Conservation (phyloP, 2,888 invertebrate species). For the Atrina japonica region DNA sequence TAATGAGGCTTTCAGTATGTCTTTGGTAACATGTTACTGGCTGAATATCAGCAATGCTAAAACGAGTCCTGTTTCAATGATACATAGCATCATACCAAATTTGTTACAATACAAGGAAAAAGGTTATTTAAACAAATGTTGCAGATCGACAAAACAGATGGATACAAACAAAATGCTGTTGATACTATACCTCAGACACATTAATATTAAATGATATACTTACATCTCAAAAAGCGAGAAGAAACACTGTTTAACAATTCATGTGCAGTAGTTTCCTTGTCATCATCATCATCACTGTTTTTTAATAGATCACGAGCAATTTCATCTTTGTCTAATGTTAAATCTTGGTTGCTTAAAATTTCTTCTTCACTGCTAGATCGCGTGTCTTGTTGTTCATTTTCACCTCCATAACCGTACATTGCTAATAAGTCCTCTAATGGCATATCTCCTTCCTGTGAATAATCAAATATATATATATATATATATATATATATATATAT, state of each 20-base stretch:
- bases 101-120: no score
- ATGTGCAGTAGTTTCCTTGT: slow-evolving; percentile 77
- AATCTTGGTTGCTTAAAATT: slow-evolving; percentile 80
- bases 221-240: slow-evolving; percentile 83
- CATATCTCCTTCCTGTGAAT: slow-evolving; percentile 93
- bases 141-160: no score
- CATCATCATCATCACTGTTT: slow-evolving; percentile 76
- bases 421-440: slow-evolving; percentile 95
- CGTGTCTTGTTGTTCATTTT: slow-evolving; percentile 60
- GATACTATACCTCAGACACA: no score
- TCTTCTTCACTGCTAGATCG: slow-evolving; percentile 81
- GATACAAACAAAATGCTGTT: no score
- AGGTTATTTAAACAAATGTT: no score
- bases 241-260: slow-evolving; percentile 77
- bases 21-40: neutral
- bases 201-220: no score
- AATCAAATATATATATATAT: no score
- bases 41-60: neutral
- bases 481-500: no score
- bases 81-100: no score
- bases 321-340: slow-evolving; percentile 81
- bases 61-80: neutral
- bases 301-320: slow-evolving; percentile 78
- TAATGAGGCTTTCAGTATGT: neutral
- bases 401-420: slow-evolving; percentile 84